Evolutionary conservation across 2,113 vertebrate genomes (phyloP).

Genomic region (Gallinago paraguaiae): DNA sequence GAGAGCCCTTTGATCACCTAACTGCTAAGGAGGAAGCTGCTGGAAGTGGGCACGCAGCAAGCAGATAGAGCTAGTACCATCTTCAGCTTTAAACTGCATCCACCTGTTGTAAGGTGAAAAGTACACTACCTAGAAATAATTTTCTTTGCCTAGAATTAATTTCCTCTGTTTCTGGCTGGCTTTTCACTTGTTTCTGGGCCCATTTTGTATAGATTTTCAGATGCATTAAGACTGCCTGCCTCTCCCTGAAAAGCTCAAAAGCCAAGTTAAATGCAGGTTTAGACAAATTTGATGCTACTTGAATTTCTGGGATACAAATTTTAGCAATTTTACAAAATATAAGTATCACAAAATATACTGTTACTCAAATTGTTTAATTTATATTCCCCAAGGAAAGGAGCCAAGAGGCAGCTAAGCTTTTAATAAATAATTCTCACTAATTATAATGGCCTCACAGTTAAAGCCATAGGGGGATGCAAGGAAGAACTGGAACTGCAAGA

Average conservation of each 20-base stretch:
- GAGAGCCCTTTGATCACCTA: not conserved
- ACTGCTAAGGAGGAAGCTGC: not conserved
- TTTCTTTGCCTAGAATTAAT: not conserved
- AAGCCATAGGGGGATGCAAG: not conserved
- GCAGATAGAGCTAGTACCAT: rapidly evolving
- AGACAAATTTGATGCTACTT: no score
- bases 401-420: not conserved
- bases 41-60: rapidly evolving
- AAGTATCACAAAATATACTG: no score
- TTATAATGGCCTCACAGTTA: not conserved
- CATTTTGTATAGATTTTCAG: not conserved
- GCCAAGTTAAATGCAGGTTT: not conserved
- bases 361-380: not conserved
- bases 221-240: not conserved
- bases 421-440: not conserved
- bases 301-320: not conserved
- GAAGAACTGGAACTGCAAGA: not conserved
- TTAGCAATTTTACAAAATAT: no score
- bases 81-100: not conserved
- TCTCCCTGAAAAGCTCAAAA: not conserved
- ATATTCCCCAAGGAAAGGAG: not conserved
- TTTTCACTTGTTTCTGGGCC: not conserved
- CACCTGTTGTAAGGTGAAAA: no score
- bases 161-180: not conserved
- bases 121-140: not conserved